Conservation (phyloP, 2,797 vertebrate species). For the Kryptopterus vitreolus region DNA sequence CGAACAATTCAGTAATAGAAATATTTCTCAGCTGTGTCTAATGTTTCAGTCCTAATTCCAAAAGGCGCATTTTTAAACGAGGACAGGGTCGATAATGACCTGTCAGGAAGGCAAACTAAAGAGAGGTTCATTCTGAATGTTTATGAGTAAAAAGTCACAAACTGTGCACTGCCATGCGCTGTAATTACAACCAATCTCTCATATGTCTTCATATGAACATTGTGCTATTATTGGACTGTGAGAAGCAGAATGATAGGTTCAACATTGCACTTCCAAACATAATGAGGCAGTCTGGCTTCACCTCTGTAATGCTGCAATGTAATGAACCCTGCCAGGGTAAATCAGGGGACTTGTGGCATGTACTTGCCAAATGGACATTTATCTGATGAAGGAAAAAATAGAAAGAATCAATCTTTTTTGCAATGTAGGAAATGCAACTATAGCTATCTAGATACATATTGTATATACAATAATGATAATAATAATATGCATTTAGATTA, state of each 20-base stretch:
- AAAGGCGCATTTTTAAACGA: not conserved
- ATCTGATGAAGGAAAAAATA: constrained; percentile 59
- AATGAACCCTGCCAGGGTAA: constrained; percentile 73
- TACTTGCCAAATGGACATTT: constrained; percentile 72
- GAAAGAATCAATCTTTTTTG: not conserved
- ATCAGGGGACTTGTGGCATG: constrained; percentile 72
- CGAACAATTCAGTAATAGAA: not conserved
- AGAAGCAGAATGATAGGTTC: constrained; percentile 64
- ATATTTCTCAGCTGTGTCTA: not conserved
- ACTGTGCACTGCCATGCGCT: constrained; percentile 46
- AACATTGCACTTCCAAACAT: constrained; percentile 68
- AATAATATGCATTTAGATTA: constrained; percentile 4
- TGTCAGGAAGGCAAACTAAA: not conserved
- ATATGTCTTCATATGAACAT: constrained; percentile 43
- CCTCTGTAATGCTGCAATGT: constrained; percentile 63
- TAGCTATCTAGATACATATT: not conserved
- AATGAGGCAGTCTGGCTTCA: constrained; percentile 71
- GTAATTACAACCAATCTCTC: constrained; percentile 46
- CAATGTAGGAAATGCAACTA: not conserved
- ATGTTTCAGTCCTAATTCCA: not conserved
- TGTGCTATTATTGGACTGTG: constrained; percentile 56
- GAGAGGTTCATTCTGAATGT: not conserved
- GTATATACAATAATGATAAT: not conserved
- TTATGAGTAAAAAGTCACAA: constrained; percentile 19
- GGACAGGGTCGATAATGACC: not conserved